These are phyloP conservation scores for Glaucidium brasilianum DNA, from an alignment of 2,113 vertebrate species.

Conservation along the genomic window DNA sequence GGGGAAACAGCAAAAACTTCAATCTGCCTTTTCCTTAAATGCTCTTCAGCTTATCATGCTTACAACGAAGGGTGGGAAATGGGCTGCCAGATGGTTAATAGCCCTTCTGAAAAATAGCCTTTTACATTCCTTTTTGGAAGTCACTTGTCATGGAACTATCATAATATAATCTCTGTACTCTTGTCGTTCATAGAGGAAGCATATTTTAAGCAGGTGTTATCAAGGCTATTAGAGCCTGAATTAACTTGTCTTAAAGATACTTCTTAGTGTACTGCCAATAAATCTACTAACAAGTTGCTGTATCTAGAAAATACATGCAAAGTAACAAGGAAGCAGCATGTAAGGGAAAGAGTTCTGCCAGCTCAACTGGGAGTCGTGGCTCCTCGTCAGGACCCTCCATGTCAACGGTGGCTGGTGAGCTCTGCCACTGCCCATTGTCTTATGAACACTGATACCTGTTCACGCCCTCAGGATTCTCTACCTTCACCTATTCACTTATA, in stretches of 20 bases:
- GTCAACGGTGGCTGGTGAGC: neutral
- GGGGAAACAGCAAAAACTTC: neutral
- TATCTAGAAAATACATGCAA: neutral
- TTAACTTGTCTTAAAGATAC: neutral
- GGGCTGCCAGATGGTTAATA: conserved; percentile 38
- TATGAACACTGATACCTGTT: neutral
- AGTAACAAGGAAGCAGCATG: neutral
- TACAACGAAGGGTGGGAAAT: neutral
- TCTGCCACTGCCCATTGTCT: neutral
- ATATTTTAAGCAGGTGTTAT: neutral
- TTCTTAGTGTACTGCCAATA: neutral
- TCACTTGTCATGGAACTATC: neutral
- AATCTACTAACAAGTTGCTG: neutral
- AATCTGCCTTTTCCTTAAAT: neutral
- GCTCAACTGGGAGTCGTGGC: rapidly evolving
- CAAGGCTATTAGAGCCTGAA: neutral
- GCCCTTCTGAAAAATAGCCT: conserved; percentile 25
- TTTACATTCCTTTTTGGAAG: neutral
- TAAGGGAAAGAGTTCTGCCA: neutral
- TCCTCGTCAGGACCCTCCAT: neutral
- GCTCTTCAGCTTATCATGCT: neutral
- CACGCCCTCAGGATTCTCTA: neutral
- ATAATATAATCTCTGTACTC: neutral
- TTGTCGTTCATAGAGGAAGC: neutral
- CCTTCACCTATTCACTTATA: neutral